Conservation (phyloP, 2,888 invertebrate genomes). For the Dendrolimus pini region DNA sequence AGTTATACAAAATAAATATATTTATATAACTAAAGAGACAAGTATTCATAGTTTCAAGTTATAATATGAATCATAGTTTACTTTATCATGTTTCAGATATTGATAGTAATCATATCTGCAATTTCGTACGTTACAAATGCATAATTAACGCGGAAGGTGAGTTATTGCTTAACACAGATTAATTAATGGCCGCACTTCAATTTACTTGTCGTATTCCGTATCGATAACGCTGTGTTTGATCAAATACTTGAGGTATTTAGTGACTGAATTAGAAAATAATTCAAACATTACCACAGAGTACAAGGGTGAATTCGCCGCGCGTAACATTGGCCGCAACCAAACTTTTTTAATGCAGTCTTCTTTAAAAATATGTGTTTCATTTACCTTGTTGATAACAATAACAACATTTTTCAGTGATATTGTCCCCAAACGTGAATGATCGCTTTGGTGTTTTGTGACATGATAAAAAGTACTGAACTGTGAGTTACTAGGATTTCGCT, state of each 20-base stretch:
- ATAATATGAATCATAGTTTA: too few relatives aligned
- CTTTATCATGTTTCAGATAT: background rate
- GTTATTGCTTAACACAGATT: background rate
- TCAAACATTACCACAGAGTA: too few relatives aligned
- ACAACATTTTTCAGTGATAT: background rate
- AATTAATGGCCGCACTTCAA: too few relatives aligned
- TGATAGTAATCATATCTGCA: background rate
- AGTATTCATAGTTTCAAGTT: too few relatives aligned
- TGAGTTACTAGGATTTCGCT: background rate
- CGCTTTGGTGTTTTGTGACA: background rate
- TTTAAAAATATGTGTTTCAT: background rate
- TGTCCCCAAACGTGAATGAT: too few relatives aligned
- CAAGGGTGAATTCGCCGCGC: too few relatives aligned
- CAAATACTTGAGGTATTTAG: too few relatives aligned
- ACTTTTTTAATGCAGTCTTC: background rate
- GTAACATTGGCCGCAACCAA: too few relatives aligned
- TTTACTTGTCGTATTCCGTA: too few relatives aligned
- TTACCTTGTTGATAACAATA: background rate
- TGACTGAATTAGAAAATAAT: too few relatives aligned
- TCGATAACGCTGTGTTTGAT: too few relatives aligned
- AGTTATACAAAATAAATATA: background rate
- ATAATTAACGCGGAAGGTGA: slow-evolving; percentile 1
- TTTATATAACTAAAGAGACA: background rate
- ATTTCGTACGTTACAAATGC: background rate
- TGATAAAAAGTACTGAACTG: background rate